Evolutionary conservation across 1,140 invertebrate genomes (phyloP), one percentile per base, ranked within the genome.

Genomic region (Aphaenogaster ashmeadi): DNA sequence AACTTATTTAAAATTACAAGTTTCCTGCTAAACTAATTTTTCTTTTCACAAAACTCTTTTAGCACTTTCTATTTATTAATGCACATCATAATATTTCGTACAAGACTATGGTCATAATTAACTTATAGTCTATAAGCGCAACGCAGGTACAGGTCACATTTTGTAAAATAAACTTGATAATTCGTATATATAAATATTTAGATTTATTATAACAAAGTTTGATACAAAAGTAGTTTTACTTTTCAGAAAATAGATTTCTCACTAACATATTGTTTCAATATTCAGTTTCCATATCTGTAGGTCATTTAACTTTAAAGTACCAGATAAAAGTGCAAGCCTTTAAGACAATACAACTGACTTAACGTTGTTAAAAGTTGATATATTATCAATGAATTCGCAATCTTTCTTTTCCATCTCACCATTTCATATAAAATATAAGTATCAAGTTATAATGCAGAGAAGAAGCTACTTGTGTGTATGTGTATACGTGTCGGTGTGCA

Each of bases 301-400:
- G 52, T 6, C 15, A 44, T 56, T 81, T 33, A 50, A 79, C 41
- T 64, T 79, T 33, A 33, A 44, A 71, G 15, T 81, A 13, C 0
- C 5, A 15, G 38, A 15, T 33, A 50, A 56, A 79, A 18, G 21
- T 18, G 13, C 50, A 56, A 71, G 3, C 54, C 58, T 56, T 56
- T 8, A 18, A 80, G 54, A 58, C 15, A 58, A 2, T 69, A 67
- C 3, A n/a, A 67, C 33, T 13, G 33, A 21, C 64, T 71, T 56
- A 60, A 81, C 9, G 18, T 71, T 71, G 64, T 71, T 81, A 81
- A 81, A 81, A 81, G 64, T 81, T 56, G 36, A 81, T 36, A 27
- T 54, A 33, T 81, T 27, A 54, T 69, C 33, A 67, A 69, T 56
- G 11, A 81, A 69, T 69, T 69, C n/a, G 15, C 66, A 47, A 69